Base-by-base conservation (phyloP, 2,113 vertebrate genomes). In the Carlito syrichta region DNA sequence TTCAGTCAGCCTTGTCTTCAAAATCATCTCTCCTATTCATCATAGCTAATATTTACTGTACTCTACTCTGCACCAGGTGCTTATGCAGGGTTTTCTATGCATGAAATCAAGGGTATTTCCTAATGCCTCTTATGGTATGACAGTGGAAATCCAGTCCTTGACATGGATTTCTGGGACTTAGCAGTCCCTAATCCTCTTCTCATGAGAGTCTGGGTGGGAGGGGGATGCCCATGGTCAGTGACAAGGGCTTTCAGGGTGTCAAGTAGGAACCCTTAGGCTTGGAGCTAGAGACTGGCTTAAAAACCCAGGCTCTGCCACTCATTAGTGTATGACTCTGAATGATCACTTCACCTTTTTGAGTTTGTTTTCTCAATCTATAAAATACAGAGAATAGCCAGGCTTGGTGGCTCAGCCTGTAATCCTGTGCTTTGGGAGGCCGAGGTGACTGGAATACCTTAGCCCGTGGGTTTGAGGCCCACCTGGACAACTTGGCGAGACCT, bases 101-200 rank as follows among this genome's bases (percentile, higher is more conserved):
- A 48, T 50, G 73, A 76, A 68, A 62, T 82, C 40, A 81, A 88
- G 81, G 45, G 17, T 71, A 19, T 83, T 94, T 97, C 87, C 85
- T 90, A 56, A 74, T 50, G 84, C 8, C 27, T 40, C 35, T 68
- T 60, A 74, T 25, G 35, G 45, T 30, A 83, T 0, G 4, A 60
- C 52, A 56, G 38, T 58, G 86, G 87, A 43, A 81, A 88, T 62
- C 16, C 40, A 40, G 82, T 20, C 85, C 38, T 71, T 54, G 69
- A 48, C 10, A 14, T 3, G 19, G 71, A 78, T 79, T 97, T 91
- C 82, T 50, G 66, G 69, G 92, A 50, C 62, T 48, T 40, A 79
- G 56, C 69, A 40, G 52, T 38, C 7, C 12, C 43, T 89, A 77
- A 54, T 54, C 66, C 30, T 81, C 52, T 79, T 86, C 89, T 82